Conservation (phyloP, 2,113 vertebrate genomes). For the Noctilio leporinus region DNA sequence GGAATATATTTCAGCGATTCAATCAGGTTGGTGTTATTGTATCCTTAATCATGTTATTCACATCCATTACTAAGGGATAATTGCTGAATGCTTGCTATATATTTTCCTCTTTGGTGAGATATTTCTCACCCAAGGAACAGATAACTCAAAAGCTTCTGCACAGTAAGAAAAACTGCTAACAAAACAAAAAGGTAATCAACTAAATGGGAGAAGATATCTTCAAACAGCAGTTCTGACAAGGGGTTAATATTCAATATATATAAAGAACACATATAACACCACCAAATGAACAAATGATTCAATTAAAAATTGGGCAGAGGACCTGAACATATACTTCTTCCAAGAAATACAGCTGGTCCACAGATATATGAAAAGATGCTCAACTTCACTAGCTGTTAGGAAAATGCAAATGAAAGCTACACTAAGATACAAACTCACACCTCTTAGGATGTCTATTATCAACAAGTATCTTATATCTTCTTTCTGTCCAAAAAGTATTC, state of each 20-base stretch:
- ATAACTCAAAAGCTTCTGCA: background rate
- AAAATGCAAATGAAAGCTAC: background rate
- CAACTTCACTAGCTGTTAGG: background rate
- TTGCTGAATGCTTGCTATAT: background rate
- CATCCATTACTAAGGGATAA: background rate
- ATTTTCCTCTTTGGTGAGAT: background rate
- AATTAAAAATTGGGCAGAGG: background rate
- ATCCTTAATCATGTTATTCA: background rate
- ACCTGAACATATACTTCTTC: background rate
- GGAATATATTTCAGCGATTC: constrained; percentile 90
- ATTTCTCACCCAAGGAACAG: background rate
- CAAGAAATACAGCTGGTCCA: background rate
- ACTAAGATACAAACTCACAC: background rate
- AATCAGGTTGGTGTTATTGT: constrained; percentile 76
- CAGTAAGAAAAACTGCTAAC: background rate
- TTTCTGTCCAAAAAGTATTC: too few relatives aligned
- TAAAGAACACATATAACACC: background rate
- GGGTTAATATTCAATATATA: background rate
- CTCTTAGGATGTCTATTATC: background rate
- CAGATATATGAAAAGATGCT: background rate
- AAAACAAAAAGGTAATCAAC: background rate
- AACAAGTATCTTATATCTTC: background rate
- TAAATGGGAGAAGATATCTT: background rate
- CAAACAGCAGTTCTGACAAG: background rate
- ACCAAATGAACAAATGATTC: background rate